Percentiles rank a stretch among this genome's conserved stretches.
Evolutionary conservation across 2,113 vertebrate genomes (phyloP).

Genomic region (Eubucco bourcierii): DNA sequence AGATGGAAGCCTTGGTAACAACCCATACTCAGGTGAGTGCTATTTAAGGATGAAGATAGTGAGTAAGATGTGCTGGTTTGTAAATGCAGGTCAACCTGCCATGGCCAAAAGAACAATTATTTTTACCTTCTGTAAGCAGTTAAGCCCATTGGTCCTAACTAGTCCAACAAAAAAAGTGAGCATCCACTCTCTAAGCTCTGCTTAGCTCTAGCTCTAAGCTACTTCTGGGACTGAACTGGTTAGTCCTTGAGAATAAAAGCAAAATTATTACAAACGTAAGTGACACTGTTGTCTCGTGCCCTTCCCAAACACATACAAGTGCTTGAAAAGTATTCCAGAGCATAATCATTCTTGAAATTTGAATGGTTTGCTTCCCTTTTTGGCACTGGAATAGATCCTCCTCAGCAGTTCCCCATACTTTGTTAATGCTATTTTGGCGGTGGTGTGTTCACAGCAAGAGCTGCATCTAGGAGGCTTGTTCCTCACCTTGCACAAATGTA

Average conservation of each 20-base stretch:
- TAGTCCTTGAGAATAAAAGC: background rate
- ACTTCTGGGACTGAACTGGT: background rate
- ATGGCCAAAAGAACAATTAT: background rate
- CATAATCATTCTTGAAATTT: background rate
- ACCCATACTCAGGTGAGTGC: constrained; percentile 93
- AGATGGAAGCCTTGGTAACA: constrained; percentile 91
- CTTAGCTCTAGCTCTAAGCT: too few relatives aligned
- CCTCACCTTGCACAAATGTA: background rate
- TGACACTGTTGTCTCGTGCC: background rate
- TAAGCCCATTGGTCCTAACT: background rate
- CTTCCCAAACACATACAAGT: background rate
- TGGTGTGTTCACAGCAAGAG: background rate
- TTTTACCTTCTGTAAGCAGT: background rate
- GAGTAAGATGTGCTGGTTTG: background rate
- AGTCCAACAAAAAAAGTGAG: background rate
- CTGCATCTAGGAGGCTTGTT: background rate
- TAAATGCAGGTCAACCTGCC: background rate
- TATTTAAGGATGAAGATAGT: accelerated
- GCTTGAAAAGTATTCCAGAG: background rate
- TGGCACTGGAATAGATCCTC: background rate
- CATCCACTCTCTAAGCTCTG: background rate
- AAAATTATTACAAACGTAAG: background rate
- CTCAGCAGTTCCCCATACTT: background rate
- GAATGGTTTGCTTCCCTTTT: background rate
- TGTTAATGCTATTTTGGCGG: background rate